These are phyloP conservation scores for Pituophis catenifer DNA, from an alignment of 2,113 vertebrate genomes.

Conservation along the genomic window DNA sequence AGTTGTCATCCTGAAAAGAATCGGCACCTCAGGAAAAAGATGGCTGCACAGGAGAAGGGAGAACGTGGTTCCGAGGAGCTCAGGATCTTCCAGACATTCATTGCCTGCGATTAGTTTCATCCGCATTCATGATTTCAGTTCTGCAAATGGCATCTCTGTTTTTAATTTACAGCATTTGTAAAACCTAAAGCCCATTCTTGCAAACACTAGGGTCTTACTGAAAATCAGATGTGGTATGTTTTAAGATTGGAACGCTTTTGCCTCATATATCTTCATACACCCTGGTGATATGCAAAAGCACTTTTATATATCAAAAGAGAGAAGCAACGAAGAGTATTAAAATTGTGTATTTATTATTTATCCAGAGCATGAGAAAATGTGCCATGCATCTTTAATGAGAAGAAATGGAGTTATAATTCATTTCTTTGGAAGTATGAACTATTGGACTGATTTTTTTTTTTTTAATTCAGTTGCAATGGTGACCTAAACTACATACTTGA, in stretches of 20 bases:
- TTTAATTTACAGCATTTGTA: neutral
- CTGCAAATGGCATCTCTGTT: neutral
- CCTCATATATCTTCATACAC: neutral
- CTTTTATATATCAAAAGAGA: rapidly evolving
- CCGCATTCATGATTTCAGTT: neutral
- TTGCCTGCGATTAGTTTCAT: too few relatives aligned
- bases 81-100: neutral
- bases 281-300: rapidly evolving
- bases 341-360: neutral
- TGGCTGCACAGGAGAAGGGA: neutral
- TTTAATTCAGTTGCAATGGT: neutral
- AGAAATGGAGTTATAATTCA: slow-evolving; percentile 2
- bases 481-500: neutral
- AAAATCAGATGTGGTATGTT: rapidly evolving
- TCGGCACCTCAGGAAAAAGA: neutral
- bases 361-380: neutral
- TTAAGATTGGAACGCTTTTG: neutral
- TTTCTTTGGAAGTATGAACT: neutral
- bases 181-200: neutral
- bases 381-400: neutral
- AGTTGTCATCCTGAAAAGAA: neutral
- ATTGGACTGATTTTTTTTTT: neutral
- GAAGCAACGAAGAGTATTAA: rapidly evolving
- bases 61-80: neutral
- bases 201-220: neutral